Base-by-base conservation (phyloP, 2,797 vertebrate genomes). In the Staurois parvus region DNA sequence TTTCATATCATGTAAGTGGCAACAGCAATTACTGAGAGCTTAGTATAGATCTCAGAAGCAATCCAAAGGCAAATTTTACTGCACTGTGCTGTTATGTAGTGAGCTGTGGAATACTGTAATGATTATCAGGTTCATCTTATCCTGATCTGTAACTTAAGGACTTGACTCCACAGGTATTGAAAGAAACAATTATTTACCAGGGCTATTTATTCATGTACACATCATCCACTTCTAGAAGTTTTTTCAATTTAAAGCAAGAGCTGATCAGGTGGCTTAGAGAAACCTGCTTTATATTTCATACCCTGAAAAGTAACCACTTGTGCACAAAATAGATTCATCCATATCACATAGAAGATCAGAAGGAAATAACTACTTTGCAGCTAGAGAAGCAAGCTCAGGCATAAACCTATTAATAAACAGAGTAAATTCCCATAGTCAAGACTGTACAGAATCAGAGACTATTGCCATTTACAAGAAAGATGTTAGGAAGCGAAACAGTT, bases 181-280 rank as follows among this genome's bases (percentile, higher is more conserved):
- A 79, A 37, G 77, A 74, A 45, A 68, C 37, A 85, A 67, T 72
- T 84, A 79, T 85, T 79, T 85, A 56, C 76, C 11, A 26, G 32
- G n/a, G 30, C 84, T 80, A 67, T 85, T 73, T 73, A 73, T 45
- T 45, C 28, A 64, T 67, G 40, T 64, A 79, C 34, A 37, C 74
- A 56, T 79, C 67, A 19, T 19, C n/a, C 62, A 76, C 40, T 85
- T n/a, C 15, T 85, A 37, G 28, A 67, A 29, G 32, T 30, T 40
- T 45, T 52, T 83, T 70, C 45, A 59, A 56, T 70, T 77, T 17
- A 68, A 24, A 29, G 45, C 48, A 29, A 84, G 10, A 72, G 83
- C 56, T 77, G 66, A 59, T 68, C 42, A 29, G n/a, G 40, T 68
- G 29, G 42, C 26, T 75, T 62, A 26, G 68, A 75, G 67, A 85